Conservation (phyloP, 1,140 invertebrate genomes). For the Apis laboriosa region DNA sequence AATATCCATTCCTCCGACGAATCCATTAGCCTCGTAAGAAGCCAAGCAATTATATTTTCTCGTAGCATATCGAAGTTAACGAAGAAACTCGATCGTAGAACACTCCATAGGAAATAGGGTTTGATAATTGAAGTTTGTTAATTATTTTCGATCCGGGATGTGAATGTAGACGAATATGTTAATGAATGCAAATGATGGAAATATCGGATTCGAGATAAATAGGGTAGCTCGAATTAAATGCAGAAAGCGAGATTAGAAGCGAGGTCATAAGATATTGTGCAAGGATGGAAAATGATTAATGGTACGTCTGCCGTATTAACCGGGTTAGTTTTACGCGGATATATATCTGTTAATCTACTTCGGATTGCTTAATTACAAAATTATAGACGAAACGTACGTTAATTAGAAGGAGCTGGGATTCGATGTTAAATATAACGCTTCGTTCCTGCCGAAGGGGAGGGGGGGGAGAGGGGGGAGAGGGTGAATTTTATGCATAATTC, state of each 20-base stretch:
- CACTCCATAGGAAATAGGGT: not conserved
- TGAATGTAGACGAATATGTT: not conserved
- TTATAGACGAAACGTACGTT: not conserved
- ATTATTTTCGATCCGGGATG: not conserved
- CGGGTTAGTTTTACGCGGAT: slow-evolving; percentile 12
- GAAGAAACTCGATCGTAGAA: not conserved
- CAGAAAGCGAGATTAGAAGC: slow-evolving; percentile 25
- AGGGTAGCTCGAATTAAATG: slow-evolving; percentile 11
- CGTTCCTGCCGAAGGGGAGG: no score
- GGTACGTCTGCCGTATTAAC: not conserved
- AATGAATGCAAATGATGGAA: slow-evolving; percentile 15
- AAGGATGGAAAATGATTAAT: slow-evolving; percentile 32
- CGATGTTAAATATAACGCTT: not conserved
- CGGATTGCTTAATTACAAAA: not conserved
- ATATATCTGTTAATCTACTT: slow-evolving; percentile 9
- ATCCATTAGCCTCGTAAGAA: no score
- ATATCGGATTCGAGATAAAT: slow-evolving; percentile 18
- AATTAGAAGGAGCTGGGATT: not conserved
- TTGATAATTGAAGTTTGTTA: not conserved
- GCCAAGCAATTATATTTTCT: no score
- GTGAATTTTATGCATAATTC: not conserved
- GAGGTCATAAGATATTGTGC: slow-evolving; percentile 7
- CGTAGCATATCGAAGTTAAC: not conserved
- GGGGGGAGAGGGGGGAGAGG: no score
- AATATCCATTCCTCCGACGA: no score